phyloP scores from a whole-genome alignment of 2,888 invertebrate genomes.

The Xestoiulus laeticollis region DNA sequence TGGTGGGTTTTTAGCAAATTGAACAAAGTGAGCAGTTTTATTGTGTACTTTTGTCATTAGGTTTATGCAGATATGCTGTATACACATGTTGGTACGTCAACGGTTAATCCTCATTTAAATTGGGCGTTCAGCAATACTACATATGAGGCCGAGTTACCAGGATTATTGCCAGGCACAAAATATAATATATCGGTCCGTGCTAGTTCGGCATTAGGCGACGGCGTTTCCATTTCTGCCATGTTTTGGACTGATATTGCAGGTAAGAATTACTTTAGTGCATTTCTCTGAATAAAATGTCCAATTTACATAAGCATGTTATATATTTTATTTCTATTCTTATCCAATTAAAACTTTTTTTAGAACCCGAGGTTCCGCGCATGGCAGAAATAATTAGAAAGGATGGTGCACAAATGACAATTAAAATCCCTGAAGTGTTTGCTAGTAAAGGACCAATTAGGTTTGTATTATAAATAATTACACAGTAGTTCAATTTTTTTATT shows the following conservation, averaged over 20 bases:
- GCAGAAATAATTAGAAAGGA: slow-evolving; percentile 73
- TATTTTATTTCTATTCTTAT: no score
- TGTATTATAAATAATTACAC: background rate
- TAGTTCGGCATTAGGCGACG: slow-evolving; percentile 67
- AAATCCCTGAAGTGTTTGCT: slow-evolving; percentile 75
- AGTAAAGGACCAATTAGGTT: slow-evolving; percentile 77
- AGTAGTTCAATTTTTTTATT: background rate
- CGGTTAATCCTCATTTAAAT: slow-evolving; percentile 59
- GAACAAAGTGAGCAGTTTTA: background rate
- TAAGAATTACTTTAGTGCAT: slow-evolving; percentile 57
- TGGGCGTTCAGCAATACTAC: slow-evolving; percentile 62
- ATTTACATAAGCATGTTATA: no score
- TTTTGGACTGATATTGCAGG: slow-evolving; percentile 77
- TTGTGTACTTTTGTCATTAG: slow-evolving; percentile 6
- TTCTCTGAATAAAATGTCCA: background rate
- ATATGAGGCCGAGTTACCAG: slow-evolving; percentile 63
- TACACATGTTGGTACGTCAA: slow-evolving; percentile 60
- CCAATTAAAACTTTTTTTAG: no score
- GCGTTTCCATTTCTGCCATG: slow-evolving; percentile 68
- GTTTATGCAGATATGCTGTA: slow-evolving; percentile 30
- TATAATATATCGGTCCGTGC: slow-evolving; percentile 80
- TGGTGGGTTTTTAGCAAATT: background rate
- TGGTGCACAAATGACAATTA: slow-evolving; percentile 73
- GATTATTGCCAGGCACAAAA: slow-evolving; percentile 76
- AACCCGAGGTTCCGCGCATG: slow-evolving; percentile 73